These are phyloP conservation scores for Geophilus truncorum DNA, from an alignment of 2,888 invertebrate genomes.

Conservation along the genomic window DNA sequence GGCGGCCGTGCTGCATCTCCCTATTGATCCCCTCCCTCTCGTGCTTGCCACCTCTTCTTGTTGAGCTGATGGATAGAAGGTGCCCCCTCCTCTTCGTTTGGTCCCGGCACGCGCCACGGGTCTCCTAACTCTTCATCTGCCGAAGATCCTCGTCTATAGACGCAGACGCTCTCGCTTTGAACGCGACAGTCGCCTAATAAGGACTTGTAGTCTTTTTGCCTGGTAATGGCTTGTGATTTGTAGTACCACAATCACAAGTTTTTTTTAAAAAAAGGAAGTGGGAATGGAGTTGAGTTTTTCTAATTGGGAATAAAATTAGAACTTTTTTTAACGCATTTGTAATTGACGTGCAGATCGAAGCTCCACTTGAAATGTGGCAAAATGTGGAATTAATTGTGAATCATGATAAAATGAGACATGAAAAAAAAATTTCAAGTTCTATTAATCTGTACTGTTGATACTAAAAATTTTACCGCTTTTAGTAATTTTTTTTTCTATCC, in stretches of 20 bases:
- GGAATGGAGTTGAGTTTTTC: background rate
- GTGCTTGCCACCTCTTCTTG: conserved; percentile 13
- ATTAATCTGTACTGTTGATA: too few relatives aligned
- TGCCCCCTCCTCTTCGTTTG: background rate
- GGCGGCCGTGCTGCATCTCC: conserved; percentile 23
- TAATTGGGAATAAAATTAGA: conserved; percentile 8
- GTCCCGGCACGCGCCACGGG: conserved; percentile 25
- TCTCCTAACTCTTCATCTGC: conserved; percentile 22
- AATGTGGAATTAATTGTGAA: too few relatives aligned
- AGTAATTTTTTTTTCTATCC: too few relatives aligned
- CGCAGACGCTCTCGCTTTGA: background rate
- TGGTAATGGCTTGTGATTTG: conserved; percentile 21
- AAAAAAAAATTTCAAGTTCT: too few relatives aligned
- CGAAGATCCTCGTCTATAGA: background rate
- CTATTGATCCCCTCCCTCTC: conserved; percentile 18
- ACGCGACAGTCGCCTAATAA: conserved; percentile 18
- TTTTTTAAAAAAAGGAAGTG: background rate
- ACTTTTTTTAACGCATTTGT: too few relatives aligned
- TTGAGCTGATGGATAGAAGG: conserved; percentile 27
- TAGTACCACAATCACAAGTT: background rate
- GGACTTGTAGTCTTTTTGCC: conserved; percentile 25
- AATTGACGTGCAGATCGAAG: too few relatives aligned
- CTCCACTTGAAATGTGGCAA: too few relatives aligned
- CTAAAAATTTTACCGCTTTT: too few relatives aligned
- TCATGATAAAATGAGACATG: too few relatives aligned